These are phyloP conservation scores for Ceratosolen solmsi DNA, from an alignment of 1,140 invertebrate genomes.

Conservation along the genomic window DNA sequence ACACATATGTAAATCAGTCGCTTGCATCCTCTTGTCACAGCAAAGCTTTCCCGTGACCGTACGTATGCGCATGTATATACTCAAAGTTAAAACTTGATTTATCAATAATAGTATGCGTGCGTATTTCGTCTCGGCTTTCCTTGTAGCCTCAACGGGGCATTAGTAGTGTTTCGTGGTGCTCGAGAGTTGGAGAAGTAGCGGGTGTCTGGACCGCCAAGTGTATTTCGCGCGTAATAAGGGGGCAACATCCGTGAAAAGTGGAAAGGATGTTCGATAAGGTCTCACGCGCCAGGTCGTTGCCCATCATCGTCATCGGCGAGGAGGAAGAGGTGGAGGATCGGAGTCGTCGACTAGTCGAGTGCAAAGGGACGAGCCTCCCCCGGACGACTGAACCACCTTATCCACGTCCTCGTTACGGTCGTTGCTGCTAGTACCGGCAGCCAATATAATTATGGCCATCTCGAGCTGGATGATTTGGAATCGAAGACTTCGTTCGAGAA, in stretches of 20 bases:
- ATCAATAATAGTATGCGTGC: background rate
- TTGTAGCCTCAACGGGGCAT: background rate
- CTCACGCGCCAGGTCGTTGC: background rate
- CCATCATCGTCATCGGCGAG: slow-evolving; percentile 6
- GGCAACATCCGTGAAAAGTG: background rate
- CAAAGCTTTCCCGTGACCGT: background rate
- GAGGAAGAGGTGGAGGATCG: background rate
- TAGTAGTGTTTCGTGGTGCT: background rate
- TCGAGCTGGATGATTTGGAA: slow-evolving; percentile 70
- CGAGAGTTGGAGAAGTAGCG: background rate
- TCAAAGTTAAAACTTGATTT: background rate
- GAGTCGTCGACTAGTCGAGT: background rate
- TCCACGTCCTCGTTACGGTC: background rate
- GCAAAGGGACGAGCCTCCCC: background rate
- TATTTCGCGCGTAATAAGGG: slow-evolving; percentile 5
- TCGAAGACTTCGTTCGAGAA: slow-evolving; percentile 68
- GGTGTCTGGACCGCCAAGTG: background rate
- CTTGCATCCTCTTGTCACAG: background rate
- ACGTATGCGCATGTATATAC: background rate
- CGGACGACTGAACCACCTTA: background rate
- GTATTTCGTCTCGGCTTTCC: background rate
- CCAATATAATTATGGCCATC: slow-evolving; percentile 70
- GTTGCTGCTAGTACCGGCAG: slow-evolving; percentile 32
- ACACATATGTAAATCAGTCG: background rate
- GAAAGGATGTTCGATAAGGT: slow-evolving; percentile 19